Conservation (phyloP, 2,797 vertebrate genomes). For the Enteromius unitaeniatus region DNA sequence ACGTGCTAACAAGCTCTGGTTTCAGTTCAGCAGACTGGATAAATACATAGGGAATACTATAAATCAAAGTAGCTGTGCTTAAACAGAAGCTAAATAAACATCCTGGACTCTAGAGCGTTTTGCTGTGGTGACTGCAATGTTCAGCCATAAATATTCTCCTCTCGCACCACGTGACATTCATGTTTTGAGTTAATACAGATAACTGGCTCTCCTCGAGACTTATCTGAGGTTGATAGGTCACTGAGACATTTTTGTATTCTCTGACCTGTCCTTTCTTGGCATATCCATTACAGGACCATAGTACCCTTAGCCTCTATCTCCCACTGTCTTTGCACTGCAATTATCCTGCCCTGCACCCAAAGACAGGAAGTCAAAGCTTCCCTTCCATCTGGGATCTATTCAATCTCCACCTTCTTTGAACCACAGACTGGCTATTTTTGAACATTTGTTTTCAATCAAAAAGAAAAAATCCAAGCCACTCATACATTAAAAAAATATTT, state of each 20-base stretch:
- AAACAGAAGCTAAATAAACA: constrained; percentile 47
- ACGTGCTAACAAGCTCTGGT: not conserved
- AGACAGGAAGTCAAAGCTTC: constrained; percentile 58
- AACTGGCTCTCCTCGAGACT: constrained; percentile 7
- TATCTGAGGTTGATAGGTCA: constrained; percentile 31
- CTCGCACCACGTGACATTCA: constrained; percentile 28
- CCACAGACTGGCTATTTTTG: constrained; percentile 49
- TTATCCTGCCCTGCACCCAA: constrained; percentile 43
- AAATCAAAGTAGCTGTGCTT: constrained; percentile 42
- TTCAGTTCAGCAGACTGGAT: constrained; percentile 18
- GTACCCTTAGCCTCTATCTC: constrained; percentile 25
- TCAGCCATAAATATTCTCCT: constrained; percentile 44
- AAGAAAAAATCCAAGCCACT: constrained; percentile 25
- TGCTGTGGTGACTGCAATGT: constrained; percentile 27
- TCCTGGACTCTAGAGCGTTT: constrained; percentile 27
- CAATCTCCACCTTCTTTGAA: constrained; percentile 40
- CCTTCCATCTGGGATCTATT: constrained; percentile 61
- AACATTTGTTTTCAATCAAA: constrained; percentile 55
- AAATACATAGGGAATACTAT: constrained; percentile 32
- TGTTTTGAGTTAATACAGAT: constrained; percentile 43
- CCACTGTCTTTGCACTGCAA: constrained; percentile 20
- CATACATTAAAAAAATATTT: constrained; percentile 51
- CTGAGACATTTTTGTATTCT: constrained; percentile 22
- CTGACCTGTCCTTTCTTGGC: not conserved
- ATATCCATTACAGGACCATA: constrained; percentile 24